These are phyloP conservation scores for Chanos chanos DNA, from an alignment of 2,797 vertebrate genomes.

Conservation along the genomic window DNA sequence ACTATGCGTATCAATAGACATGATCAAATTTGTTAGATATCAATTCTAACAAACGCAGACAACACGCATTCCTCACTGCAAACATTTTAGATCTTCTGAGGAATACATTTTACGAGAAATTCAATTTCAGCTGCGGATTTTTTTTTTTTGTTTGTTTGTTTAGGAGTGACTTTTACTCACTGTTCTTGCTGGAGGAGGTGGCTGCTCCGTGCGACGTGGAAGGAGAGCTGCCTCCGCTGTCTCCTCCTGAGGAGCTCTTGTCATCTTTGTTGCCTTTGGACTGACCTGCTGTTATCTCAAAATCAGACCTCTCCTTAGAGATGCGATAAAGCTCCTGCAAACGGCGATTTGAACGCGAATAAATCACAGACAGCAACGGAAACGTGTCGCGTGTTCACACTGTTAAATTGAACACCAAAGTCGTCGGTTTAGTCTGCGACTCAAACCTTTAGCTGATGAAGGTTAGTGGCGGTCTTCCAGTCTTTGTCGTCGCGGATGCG, in stretches of 20 bases:
- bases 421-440: neutral
- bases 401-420: neutral
- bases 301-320: conserved; percentile 89
- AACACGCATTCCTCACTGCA: too few relatives aligned
- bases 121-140: too few relatives aligned
- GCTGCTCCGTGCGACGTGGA: conserved; percentile 53
- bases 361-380: too few relatives aligned
- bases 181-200: conserved; percentile 55
- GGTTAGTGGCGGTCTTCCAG: conserved; percentile 90
- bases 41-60: too few relatives aligned
- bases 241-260: conserved; percentile 78
- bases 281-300: conserved; percentile 70
- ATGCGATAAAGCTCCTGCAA: conserved; percentile 87
- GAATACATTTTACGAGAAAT: too few relatives aligned
- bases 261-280: conserved; percentile 68
- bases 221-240: conserved; percentile 78
- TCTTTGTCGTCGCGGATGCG: conserved; percentile 95
- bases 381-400: too few relatives aligned
- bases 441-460: conserved; percentile 86
- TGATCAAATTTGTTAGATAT: too few relatives aligned
- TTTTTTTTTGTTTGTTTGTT: too few relatives aligned
- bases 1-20: too few relatives aligned
- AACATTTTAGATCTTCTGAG: too few relatives aligned
- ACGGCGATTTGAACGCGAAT: neutral
- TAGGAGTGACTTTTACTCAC: conserved; percentile 51